Evolutionary conservation across 2,797 vertebrate genomes (phyloP), one percentile per base, ranked within the genome.

Genomic region (Astyanax mexicanus): DNA sequence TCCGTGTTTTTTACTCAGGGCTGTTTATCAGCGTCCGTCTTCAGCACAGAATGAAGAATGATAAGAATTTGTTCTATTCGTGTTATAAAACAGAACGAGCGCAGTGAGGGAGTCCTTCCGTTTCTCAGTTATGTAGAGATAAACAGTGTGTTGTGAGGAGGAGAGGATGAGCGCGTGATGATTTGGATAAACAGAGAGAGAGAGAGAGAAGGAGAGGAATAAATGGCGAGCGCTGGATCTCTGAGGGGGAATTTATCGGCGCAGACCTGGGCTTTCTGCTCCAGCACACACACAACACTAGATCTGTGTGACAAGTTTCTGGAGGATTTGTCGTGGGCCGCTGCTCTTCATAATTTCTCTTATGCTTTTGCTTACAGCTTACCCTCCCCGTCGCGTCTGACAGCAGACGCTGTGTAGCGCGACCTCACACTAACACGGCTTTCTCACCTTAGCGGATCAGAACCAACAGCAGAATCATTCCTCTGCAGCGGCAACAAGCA

Each of bases 121-220:
- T 90, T 91, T 90, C 89, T 87, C 88, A 85, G 82, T 87, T 87
- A 89, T 87, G 81, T 74, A 72, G 85, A 69, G 90, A 91, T 93
- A 93, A 93, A 92, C 88, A 89, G 85, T 83, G 82, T 49, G 80
- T 90, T 91, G 89, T 86, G 91, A 91, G 89, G 84, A 87, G 87
- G 88, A 85, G 69, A 52, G 79, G 82, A 67, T 83, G 89, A 86
- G 68, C 69, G 65, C 58, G 60, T 81, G 86, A 87, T 88, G 67
- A 88, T 90, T 92, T 85, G 77, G 71, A 79, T 69, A 29, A 42
- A 38, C 60, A 47, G 47, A 19, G 29, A 77, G 40, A 37, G 60
- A 49, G 4, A 64, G 84, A 85, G 2, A 6, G 15, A 4, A 4
- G 3, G 12, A 44, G 13, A 44, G 2, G 4, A 9, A 45, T 21